Evolutionary conservation across 2,888 invertebrate genomes (phyloP).

Genomic region (Melipona beecheii): DNA sequence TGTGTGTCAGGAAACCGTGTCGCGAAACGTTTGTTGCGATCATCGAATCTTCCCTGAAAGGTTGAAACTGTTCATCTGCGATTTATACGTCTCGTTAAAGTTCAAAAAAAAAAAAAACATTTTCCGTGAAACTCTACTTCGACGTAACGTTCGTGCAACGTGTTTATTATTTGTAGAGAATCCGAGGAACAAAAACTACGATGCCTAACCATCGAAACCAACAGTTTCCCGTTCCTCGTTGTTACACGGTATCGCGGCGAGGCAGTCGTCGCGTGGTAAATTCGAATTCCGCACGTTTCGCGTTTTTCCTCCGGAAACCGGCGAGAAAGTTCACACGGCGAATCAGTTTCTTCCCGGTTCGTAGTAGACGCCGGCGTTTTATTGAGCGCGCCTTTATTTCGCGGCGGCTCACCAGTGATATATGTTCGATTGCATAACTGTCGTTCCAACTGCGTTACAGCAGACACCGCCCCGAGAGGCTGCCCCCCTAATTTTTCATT

Average conservation of each 20-base stretch:
- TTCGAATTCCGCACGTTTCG: conserved; percentile 51
- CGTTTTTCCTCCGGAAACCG: conserved; percentile 39
- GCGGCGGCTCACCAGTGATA: conserved; percentile 37
- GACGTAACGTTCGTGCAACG: not conserved
- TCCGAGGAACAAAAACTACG: conserved; percentile 8
- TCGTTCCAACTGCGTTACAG: conserved; percentile 21
- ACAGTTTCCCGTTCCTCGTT: conserved; percentile 23
- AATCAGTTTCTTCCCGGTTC: conserved; percentile 52
- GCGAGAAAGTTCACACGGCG: conserved; percentile 34
- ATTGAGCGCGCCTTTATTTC: conserved; percentile 59
- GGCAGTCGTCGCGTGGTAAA: conserved; percentile 47
- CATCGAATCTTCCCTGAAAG: not conserved
- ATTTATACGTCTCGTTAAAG: too few species aligned
- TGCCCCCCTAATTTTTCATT: conserved; percentile 31
- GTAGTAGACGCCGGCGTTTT: conserved; percentile 33
- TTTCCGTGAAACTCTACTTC: too few species aligned
- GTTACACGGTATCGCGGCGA: conserved; percentile 24
- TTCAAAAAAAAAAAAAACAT: too few species aligned
- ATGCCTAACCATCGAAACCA: not conserved
- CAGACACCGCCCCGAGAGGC: not conserved
- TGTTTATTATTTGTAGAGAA: not conserved
- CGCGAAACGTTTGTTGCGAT: not conserved
- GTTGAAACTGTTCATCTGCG: not conserved
- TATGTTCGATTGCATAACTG: conserved; percentile 49
- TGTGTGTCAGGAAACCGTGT: not conserved